A percentile compares a stretch with the other conserved stretches of the same genome.
phyloP scores from a whole-genome alignment of 2,888 invertebrate genomes.

The Furcula furcula region DNA sequence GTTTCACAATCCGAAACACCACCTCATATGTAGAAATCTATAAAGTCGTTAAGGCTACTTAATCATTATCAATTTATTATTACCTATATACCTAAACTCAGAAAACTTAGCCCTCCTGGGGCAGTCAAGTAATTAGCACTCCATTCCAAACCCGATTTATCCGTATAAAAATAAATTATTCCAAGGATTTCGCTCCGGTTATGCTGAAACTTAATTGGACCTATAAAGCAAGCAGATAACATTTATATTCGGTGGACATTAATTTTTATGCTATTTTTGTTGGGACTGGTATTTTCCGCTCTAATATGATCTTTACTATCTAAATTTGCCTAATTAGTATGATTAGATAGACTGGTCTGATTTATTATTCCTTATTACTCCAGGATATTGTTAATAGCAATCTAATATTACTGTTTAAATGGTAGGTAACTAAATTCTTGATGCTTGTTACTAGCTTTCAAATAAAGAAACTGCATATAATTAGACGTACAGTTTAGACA shows the following conservation, averaged over 20 bases:
- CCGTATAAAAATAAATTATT: constrained; percentile 32
- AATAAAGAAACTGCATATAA: too few relatives aligned
- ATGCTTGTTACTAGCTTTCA: too few relatives aligned
- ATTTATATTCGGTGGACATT: background rate
- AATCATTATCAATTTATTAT: too few relatives aligned
- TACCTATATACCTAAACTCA: too few relatives aligned
- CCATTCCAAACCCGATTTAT: constrained; percentile 32
- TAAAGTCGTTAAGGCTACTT: too few relatives aligned
- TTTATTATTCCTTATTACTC: background rate
- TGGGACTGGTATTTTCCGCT: background rate
- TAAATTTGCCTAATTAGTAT: background rate
- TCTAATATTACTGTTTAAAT: too few relatives aligned
- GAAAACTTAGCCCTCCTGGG: too few relatives aligned
- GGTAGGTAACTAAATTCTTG: too few relatives aligned
- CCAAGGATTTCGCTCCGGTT: constrained; percentile 28
- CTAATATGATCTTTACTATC: background rate
- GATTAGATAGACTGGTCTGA: background rate
- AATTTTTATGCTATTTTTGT: background rate
- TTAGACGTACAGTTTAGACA: too few relatives aligned
- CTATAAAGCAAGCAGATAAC: background rate
- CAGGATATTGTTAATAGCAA: too few relatives aligned
- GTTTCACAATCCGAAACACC: too few relatives aligned
- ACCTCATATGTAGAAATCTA: too few relatives aligned
- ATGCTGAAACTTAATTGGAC: constrained; percentile 11
- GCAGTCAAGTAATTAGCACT: constrained; percentile 49